These are phyloP conservation scores for Metacarcinus magister DNA, from an alignment of 2,888 invertebrate species.

Conservation along the genomic window DNA sequence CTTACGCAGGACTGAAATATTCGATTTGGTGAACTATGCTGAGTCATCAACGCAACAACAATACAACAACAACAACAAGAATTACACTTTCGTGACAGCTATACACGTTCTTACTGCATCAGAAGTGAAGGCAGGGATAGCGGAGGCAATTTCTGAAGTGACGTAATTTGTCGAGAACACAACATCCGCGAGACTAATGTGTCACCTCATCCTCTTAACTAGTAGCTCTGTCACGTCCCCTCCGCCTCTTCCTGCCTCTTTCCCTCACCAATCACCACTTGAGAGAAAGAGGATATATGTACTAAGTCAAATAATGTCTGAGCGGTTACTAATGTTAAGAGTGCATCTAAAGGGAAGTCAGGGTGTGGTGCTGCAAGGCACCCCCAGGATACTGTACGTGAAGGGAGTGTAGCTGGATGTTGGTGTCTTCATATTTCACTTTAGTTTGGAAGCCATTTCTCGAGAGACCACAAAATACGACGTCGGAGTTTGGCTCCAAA, in stretches of 20 bases:
- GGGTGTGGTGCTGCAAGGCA: too few species aligned
- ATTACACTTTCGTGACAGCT: too few species aligned
- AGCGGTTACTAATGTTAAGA: too few species aligned
- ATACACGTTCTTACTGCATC: not conserved
- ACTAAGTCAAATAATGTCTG: too few species aligned
- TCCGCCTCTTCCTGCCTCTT: not conserved
- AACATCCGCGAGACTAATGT: not conserved
- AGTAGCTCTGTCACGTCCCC: not conserved
- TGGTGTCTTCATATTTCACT: not conserved
- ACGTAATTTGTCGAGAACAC: not conserved
- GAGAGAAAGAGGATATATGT: not conserved
- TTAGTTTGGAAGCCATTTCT: not conserved
- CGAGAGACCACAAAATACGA: constrained; percentile 12
- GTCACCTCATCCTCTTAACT: not conserved
- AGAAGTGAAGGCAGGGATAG: not conserved
- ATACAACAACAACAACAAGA: too few species aligned
- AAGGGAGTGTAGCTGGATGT: not conserved
- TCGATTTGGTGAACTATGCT: too few species aligned
- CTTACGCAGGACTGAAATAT: too few species aligned
- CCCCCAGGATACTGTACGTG: not conserved
- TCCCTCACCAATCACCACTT: not conserved
- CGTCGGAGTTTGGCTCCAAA: not conserved
- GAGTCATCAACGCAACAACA: too few species aligned
- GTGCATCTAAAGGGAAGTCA: too few species aligned
- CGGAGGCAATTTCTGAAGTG: not conserved